These are phyloP conservation scores for Pterocles gutturalis DNA, from an alignment of 2,113 vertebrate species.

Conservation along the genomic window DNA sequence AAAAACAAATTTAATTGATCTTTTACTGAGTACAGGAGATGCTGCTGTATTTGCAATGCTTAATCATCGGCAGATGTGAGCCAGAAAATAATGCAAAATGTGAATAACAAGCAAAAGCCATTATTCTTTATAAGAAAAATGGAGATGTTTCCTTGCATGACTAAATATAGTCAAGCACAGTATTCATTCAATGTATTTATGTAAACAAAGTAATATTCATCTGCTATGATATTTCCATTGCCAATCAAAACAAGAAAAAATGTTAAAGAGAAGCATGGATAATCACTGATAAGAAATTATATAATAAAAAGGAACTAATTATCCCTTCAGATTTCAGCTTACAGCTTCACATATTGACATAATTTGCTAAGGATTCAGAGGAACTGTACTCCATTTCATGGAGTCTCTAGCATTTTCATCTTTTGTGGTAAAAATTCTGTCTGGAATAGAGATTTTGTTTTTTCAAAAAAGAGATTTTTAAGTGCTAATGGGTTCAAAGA, in stretches of 20 bases:
- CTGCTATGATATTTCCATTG: background rate
- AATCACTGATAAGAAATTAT: conserved; percentile 1
- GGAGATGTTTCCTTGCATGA: background rate
- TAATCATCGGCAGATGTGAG: background rate
- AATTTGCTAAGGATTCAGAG: background rate
- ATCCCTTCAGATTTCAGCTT: conserved; percentile 18
- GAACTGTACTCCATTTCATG: background rate
- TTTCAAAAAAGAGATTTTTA: background rate
- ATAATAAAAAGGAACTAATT: conserved; percentile 1
- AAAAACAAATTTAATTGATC: background rate
- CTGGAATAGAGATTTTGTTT: background rate
- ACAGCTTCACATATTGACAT: background rate
- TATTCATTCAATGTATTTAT: background rate
- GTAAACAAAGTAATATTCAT: conserved; percentile 23
- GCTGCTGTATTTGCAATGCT: background rate
- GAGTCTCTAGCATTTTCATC: background rate
- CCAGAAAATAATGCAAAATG: background rate
- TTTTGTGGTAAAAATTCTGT: background rate
- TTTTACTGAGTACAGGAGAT: background rate
- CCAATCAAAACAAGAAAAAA: conserved; percentile 11
- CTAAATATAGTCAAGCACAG: background rate
- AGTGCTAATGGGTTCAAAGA: background rate
- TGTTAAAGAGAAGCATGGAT: background rate
- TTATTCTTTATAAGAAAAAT: background rate
- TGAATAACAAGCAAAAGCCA: background rate